A percentile compares a stretch with the other conserved stretches of the same genome.
Conservation (phyloP, 2,113 vertebrate species). For the Cyprinus carpio region DNA sequence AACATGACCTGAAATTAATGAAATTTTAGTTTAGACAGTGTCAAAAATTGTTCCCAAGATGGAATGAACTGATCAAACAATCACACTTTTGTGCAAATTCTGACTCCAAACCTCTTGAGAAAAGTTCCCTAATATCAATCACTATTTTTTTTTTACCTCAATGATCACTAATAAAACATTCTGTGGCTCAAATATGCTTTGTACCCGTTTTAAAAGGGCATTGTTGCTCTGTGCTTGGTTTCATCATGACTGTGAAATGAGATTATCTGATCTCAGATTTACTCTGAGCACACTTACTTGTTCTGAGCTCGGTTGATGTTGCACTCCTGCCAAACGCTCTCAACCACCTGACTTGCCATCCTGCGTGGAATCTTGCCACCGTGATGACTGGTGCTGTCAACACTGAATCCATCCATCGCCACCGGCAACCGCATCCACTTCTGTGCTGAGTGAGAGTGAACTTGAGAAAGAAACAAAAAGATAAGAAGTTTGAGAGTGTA, state of each 20-base stretch:
- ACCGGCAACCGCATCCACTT: slow-evolving; percentile 93
- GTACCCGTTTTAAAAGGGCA: not conserved
- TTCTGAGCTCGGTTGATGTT: slow-evolving; percentile 95
- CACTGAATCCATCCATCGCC: slow-evolving; percentile 85
- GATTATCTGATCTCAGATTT: slow-evolving; percentile 7
- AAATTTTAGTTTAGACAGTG: not conserved
- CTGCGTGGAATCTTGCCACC: slow-evolving; percentile 93
- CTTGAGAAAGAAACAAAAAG: slow-evolving; percentile 66
- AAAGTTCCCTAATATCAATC: not conserved
- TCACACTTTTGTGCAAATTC: not conserved
- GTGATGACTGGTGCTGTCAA: slow-evolving; percentile 91
- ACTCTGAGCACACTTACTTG: slow-evolving; percentile 79
- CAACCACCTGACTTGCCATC: slow-evolving; percentile 90
- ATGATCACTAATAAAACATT: not conserved
- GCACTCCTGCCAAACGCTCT: slow-evolving; percentile 97
- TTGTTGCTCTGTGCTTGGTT: not conserved
- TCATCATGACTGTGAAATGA: not conserved
- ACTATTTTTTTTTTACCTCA: not conserved
- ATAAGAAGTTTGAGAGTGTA: not conserved
- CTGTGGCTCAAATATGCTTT: not conserved
- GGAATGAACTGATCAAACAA: not conserved
- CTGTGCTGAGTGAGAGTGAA: slow-evolving; percentile 91
- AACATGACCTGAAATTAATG: not conserved
- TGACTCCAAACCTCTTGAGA: not conserved
- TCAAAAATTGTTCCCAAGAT: not conserved